phyloP scores from a whole-genome alignment of 2,113 vertebrate species.

The Etia nguti region DNA sequence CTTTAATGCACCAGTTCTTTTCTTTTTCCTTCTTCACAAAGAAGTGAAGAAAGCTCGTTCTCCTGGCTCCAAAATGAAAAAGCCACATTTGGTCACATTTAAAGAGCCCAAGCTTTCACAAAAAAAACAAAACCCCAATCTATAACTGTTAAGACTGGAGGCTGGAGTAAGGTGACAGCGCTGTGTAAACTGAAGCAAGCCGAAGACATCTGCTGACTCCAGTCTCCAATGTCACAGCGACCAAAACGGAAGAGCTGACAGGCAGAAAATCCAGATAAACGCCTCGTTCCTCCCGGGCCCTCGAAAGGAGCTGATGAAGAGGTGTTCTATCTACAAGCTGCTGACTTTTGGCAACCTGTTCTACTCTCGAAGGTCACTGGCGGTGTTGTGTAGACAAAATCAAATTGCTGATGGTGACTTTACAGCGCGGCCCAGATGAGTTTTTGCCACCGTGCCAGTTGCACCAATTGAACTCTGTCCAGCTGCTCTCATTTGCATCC shows the following conservation, averaged over 20 bases:
- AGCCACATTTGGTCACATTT: neutral
- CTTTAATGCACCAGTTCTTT: neutral
- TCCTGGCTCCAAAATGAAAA: neutral
- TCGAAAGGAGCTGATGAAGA: slow-evolving; percentile 49
- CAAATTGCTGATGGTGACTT: slow-evolving; percentile 50
- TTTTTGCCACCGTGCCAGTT: slow-evolving; percentile 11
- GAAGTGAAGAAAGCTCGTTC: neutral
- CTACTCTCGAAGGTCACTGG: slow-evolving; percentile 48
- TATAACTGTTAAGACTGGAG: slow-evolving; percentile 10
- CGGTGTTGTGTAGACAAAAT: slow-evolving; percentile 44
- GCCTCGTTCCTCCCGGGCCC: slow-evolving; percentile 20
- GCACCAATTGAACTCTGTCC: neutral
- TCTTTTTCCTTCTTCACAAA: neutral
- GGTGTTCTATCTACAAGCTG: slow-evolving; percentile 22
- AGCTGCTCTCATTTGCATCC: slow-evolving; percentile 19
- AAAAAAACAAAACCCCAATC: neutral
- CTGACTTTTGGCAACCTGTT: slow-evolving; percentile 59
- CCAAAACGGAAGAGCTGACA: slow-evolving; percentile 62
- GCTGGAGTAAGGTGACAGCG: slow-evolving; percentile 21
- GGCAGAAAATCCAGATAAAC: slow-evolving; percentile 59
- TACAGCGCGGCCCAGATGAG: neutral
- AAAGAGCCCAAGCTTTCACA: neutral
- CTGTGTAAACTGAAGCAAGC: slow-evolving; percentile 16
- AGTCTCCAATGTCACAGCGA: slow-evolving; percentile 36
- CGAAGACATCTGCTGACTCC: slow-evolving; percentile 60